Evolutionary conservation across 1,140 invertebrate species (phyloP).

Genomic region (Penaeus indicus): DNA sequence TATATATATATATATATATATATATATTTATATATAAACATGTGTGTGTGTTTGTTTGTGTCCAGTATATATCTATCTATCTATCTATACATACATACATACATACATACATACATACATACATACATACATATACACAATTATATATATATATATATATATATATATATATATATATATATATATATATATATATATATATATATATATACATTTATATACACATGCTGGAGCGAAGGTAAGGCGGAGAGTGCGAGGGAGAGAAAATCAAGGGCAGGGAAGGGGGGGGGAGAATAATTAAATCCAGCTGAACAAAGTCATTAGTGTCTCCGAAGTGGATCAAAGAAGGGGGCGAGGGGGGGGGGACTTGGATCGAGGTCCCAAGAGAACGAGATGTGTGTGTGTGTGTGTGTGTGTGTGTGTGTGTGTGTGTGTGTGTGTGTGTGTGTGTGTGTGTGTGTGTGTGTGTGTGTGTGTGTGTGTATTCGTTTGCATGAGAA

Average conservation of each 20-base stretch:
- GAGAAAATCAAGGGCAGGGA: too few species aligned
- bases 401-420: not conserved
- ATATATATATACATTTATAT: not conserved
- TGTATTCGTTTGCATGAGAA: not conserved
- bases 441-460: not conserved
- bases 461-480: too few species aligned
- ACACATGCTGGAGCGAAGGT: too few species aligned
- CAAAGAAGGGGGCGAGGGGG: too few species aligned
- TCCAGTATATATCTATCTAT: not conserved
- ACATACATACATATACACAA: conserved; percentile 18
- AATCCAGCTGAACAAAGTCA: too few species aligned
- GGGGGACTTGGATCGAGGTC: too few species aligned
- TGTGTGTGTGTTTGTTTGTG: not conserved
- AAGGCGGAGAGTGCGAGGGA: too few species aligned
- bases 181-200: not conserved
- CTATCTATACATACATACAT: not conserved
- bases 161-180: not conserved
- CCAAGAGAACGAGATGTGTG: too few species aligned
- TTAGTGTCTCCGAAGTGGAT: too few species aligned
- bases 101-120: conserved; percentile 18
- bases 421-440: conserved; percentile 40
- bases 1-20: conserved; percentile 32
- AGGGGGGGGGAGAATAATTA: too few species aligned
- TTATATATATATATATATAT: not conserved
- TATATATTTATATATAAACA: conserved; percentile 12